phyloP scores from a whole-genome alignment of 2,113 vertebrate species.

The Dermatemys mawii region DNA sequence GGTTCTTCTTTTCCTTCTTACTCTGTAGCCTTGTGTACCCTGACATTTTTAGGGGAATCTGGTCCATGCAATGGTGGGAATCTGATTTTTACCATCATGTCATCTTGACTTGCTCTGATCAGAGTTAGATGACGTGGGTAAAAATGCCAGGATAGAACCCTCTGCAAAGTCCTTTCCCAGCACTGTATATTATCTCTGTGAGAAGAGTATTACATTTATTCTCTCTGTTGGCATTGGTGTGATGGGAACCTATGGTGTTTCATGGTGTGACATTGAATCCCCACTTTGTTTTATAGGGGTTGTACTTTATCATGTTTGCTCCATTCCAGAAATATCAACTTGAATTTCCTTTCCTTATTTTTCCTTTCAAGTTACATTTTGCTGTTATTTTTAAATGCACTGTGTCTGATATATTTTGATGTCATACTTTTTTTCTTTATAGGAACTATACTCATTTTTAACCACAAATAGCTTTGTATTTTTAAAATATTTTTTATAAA shows the following conservation, averaged over 20 bases:
- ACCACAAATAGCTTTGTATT: background rate
- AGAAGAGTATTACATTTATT: background rate
- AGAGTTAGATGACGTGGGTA: background rate
- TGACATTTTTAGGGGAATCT: background rate
- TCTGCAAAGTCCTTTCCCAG: background rate
- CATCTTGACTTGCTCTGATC: background rate
- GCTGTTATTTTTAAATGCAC: background rate
- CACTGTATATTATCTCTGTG: background rate
- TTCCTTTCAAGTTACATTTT: background rate
- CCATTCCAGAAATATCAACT: background rate
- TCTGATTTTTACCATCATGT: background rate
- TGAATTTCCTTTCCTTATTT: background rate
- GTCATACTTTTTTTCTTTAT: background rate
- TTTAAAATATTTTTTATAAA: background rate
- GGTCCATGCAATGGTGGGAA: background rate
- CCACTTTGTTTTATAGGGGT: background rate
- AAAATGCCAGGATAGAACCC: background rate
- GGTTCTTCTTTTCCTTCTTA: background rate
- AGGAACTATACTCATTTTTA: background rate
- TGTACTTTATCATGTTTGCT: background rate
- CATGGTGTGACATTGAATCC: background rate
- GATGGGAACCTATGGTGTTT: background rate
- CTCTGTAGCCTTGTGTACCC: fast-evolving
- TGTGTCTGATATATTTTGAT: background rate
- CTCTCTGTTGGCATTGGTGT: background rate